Evolutionary conservation across 2,888 invertebrate species (phyloP).

Genomic region (Lobophora halterata): DNA sequence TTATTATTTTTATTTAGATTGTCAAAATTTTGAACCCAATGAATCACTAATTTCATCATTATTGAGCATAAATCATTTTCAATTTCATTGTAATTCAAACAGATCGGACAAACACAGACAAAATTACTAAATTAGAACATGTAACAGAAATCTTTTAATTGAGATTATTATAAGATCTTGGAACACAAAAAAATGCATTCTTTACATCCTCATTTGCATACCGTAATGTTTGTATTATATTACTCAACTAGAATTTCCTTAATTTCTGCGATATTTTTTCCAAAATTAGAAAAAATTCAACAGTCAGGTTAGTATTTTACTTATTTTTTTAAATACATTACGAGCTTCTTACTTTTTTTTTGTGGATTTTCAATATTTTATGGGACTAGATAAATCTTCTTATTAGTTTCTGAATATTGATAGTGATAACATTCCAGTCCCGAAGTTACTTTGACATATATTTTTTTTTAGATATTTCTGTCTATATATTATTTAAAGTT

Average conservation of each 20-base stretch:
- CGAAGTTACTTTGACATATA: background rate
- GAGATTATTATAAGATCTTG: constrained; percentile 39
- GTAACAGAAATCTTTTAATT: constrained; percentile 31
- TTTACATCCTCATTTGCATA: constrained; percentile 8
- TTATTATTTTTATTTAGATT: background rate
- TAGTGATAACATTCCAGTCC: no score
- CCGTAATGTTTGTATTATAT: constrained; percentile 7
- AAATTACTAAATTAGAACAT: constrained; percentile 30
- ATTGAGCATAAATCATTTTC: constrained; percentile 5
- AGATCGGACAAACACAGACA: constrained; percentile 19
- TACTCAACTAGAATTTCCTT: constrained; percentile 1
- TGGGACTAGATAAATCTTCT: background rate
- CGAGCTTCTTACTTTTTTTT: no score
- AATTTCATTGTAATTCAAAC: constrained; percentile 1
- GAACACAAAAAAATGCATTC: constrained; percentile 43
- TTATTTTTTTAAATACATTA: no score
- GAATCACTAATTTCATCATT: background rate
- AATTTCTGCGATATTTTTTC: constrained; percentile 1
- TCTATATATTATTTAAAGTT: background rate
- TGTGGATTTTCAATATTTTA: constrained; percentile 1
- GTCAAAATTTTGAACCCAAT: background rate
- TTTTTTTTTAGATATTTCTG: background rate
- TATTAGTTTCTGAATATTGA: background rate
- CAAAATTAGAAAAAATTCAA: constrained; percentile 3
- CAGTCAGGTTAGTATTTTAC: no score